Conservation (phyloP, 2,888 invertebrate species). For the Scaptomyza parva region DNA sequence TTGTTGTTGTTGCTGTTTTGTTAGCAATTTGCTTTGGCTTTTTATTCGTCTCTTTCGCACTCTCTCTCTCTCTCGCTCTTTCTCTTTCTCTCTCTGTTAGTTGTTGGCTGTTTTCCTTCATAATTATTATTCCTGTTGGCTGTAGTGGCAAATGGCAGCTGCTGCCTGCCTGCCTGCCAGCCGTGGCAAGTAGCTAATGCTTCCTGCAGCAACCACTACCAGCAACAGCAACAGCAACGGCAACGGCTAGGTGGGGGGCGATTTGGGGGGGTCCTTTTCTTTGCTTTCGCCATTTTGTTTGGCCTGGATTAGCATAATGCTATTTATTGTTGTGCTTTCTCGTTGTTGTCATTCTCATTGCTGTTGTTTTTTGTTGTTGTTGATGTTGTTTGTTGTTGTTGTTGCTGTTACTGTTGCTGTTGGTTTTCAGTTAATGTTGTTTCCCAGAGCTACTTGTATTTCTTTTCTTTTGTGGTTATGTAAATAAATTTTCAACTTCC, state of each 20-base stretch:
- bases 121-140: constrained; percentile 63
- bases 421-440: constrained; percentile 69
- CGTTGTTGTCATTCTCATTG: constrained; percentile 58
- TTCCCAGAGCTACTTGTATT: constrained; percentile 65
- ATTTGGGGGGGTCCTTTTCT: constrained; percentile 53
- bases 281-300: constrained; percentile 79
- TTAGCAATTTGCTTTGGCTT: constrained; percentile 37
- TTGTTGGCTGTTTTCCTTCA: constrained; percentile 57
- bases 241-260: constrained; percentile 3
- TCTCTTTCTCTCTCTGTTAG: neutral
- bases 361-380: constrained; percentile 24
- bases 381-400: constrained; percentile 27
- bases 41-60: constrained; percentile 21
- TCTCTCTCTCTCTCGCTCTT: no score
- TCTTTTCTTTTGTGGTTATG: constrained; percentile 68
- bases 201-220: constrained; percentile 31
- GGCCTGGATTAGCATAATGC: constrained; percentile 81
- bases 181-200: constrained; percentile 38
- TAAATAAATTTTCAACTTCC: constrained; percentile 69
- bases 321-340: constrained; percentile 79
- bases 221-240: no score
- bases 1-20: constrained; percentile 27
- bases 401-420: no score
- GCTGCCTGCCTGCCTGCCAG: constrained; percentile 40
- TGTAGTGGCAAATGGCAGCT: constrained; percentile 60